Evolutionary conservation across 2,888 invertebrate species (phyloP).

Genomic region (Plebejus anna): DNA sequence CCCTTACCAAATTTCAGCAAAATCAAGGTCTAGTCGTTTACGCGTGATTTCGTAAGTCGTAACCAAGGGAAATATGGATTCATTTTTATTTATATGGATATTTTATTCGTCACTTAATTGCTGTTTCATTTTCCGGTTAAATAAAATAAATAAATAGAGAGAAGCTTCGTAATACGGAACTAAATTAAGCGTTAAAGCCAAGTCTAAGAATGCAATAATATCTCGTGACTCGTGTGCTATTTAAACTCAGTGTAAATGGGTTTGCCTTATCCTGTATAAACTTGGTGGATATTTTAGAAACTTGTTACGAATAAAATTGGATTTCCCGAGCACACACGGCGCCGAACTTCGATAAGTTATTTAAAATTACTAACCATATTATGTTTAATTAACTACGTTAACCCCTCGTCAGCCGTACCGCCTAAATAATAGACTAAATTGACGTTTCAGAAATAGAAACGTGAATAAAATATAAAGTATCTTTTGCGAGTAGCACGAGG

Average conservation of each 20-base stretch:
- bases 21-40: no score
- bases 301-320: slow-evolving; percentile 39
- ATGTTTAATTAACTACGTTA: slow-evolving; percentile 5
- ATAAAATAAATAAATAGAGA: neutral
- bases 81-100: no score
- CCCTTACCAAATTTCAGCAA: no score
- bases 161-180: neutral
- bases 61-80: no score
- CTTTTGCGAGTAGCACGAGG: no score
- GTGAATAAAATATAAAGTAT: neutral
- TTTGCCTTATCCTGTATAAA: slow-evolving; percentile 37
- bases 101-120: no score
- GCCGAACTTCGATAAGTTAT: neutral
- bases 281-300: slow-evolving; percentile 36
- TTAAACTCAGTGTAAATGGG: slow-evolving; percentile 37
- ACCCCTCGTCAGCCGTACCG: neutral
- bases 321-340: slow-evolving; percentile 35
- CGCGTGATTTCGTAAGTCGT: no score
- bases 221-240: slow-evolving; percentile 29
- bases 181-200: slow-evolving; percentile 20
- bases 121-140: no score
- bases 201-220: slow-evolving; percentile 25
- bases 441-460: neutral
- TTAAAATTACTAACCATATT: slow-evolving; percentile 17
- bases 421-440: neutral